Evolutionary conservation across 2,797 vertebrate genomes (phyloP).

Genomic region (Peromyscus eremicus): DNA sequence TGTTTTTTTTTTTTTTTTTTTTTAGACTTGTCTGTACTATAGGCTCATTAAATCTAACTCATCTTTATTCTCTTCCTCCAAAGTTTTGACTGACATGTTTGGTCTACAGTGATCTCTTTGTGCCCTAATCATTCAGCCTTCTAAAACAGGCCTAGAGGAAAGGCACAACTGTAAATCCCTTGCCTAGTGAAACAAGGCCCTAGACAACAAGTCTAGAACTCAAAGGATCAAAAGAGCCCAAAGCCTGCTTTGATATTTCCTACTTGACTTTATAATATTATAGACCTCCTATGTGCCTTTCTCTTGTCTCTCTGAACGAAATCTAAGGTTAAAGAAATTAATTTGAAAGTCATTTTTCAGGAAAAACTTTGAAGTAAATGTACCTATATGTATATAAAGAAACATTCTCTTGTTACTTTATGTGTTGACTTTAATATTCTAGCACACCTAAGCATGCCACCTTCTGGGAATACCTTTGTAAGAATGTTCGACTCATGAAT

Average conservation of each 20-base stretch:
- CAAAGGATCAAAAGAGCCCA: not conserved
- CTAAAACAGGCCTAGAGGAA: not conserved
- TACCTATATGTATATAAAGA: too few relatives aligned
- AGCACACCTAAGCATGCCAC: not conserved
- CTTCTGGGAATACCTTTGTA: slow-evolving; percentile 1
- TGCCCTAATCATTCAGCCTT: not conserved
- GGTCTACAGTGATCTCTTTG: not conserved
- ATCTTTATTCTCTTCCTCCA: not conserved
- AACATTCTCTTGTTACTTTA: slow-evolving; percentile 1
- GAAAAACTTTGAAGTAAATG: not conserved
- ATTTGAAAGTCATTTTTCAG: not conserved
- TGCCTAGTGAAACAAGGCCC: not conserved
- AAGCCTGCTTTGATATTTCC: not conserved
- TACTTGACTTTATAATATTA: not conserved
- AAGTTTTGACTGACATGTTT: not conserved
- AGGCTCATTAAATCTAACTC: not conserved
- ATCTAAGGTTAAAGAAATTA: not conserved
- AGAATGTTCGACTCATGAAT: not conserved
- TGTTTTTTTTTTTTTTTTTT: not conserved
- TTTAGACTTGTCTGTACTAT: not conserved
- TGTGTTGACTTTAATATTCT: not conserved
- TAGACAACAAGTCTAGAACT: not conserved
- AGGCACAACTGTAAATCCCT: not conserved
- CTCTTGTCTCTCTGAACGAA: not conserved
- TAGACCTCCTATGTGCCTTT: not conserved